These are phyloP conservation scores for Hassar affinis DNA, from an alignment of 2,113 vertebrate genomes.

Conservation along the genomic window DNA sequence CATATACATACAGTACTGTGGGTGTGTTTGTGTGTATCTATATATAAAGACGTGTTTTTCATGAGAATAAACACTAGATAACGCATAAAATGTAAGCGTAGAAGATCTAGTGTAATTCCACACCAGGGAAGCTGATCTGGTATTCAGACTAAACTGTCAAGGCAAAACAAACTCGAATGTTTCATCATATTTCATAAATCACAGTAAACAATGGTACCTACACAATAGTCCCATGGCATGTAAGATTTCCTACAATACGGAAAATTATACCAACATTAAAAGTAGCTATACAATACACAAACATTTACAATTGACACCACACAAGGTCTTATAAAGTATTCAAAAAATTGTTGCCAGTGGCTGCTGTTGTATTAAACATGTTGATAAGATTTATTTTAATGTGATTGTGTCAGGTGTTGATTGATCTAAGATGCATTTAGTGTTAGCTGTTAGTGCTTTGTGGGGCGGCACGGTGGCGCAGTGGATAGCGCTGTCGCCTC, in stretches of 20 bases:
- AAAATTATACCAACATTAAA: neutral
- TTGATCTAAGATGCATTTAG: neutral
- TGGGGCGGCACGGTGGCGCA: no score
- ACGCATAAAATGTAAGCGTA: neutral
- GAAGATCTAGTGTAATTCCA: neutral
- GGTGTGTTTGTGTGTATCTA: no score
- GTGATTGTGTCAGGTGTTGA: neutral
- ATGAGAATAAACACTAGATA: constrained; percentile 1
- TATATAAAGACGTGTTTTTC: neutral
- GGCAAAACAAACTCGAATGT: constrained; percentile 2
- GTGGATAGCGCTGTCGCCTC: no score
- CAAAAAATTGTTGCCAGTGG: neutral
- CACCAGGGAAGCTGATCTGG: neutral
- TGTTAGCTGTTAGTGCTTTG: neutral
- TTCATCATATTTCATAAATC: neutral
- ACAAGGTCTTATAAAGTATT: neutral
- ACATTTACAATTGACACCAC: neutral
- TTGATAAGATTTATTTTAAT: neutral
- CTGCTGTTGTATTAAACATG: neutral
- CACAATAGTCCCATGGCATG: neutral
- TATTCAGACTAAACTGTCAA: neutral
- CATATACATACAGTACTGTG: no score
- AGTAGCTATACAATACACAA: neutral
- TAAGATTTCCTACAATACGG: neutral
- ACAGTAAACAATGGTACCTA: neutral